Percentiles rank a stretch among this genome's conserved stretches.
phyloP scores from a whole-genome alignment of 2,888 invertebrate species.

The Electrophaes corylata region DNA sequence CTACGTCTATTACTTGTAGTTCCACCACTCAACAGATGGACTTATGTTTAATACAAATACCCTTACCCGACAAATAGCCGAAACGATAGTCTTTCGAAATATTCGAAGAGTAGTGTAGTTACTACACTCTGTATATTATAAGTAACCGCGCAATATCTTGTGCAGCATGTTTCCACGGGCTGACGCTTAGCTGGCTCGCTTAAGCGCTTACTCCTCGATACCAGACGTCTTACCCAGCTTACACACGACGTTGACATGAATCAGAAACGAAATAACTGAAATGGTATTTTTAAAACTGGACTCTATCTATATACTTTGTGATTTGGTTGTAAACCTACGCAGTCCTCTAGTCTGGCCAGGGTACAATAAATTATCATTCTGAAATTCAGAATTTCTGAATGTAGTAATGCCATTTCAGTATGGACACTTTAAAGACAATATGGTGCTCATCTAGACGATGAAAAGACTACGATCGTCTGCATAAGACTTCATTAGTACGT shows the following conservation, averaged over 20 bases:
- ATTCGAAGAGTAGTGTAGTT: slow-evolving; percentile 4
- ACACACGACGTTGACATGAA: slow-evolving; percentile 29
- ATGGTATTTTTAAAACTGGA: slow-evolving; percentile 9
- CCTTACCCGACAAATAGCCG: no score
- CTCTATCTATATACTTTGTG: neutral
- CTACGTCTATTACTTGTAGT: neutral
- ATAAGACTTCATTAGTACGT: slow-evolving; percentile 38
- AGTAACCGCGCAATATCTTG: slow-evolving; percentile 45
- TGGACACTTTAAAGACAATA: neutral
- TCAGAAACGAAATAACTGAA: slow-evolving; percentile 35
- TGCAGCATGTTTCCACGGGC: slow-evolving; percentile 56
- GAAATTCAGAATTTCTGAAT: no score
- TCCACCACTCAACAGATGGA: neutral
- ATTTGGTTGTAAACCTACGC: slow-evolving; percentile 1
- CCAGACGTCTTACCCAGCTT: slow-evolving; percentile 29
- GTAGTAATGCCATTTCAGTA: neutral
- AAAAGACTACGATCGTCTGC: slow-evolving; percentile 20
- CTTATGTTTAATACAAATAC: no score
- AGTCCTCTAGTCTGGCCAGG: no score
- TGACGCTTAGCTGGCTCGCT: slow-evolving; percentile 57
- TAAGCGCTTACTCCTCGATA: slow-evolving; percentile 60
- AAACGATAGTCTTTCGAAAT: no score
- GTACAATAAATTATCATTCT: no score
- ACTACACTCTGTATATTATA: slow-evolving; percentile 28
- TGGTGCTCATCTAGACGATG: slow-evolving; percentile 6